These are phyloP conservation scores for Eulemur albifrons DNA, from an alignment of 2,797 vertebrate species.

Conservation along the genomic window DNA sequence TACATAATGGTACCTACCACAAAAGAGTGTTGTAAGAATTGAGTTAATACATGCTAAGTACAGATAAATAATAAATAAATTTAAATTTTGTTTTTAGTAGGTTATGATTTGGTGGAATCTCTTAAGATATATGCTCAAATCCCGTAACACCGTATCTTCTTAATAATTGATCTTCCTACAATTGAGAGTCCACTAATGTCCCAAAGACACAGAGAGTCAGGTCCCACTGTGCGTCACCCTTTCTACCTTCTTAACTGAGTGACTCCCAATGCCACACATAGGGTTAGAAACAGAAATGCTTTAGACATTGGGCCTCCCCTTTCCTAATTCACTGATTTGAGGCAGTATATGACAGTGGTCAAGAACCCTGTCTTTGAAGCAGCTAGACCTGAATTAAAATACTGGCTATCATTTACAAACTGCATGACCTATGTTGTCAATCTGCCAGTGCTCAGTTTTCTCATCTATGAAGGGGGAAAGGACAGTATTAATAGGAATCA, in stretches of 20 bases:
- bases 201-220: not conserved
- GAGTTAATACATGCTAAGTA: not conserved
- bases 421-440: not conserved
- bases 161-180: not conserved
- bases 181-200: not conserved
- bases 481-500: not conserved
- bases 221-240: not conserved
- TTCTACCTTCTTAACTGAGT: not conserved
- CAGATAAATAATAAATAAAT: not conserved
- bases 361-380: not conserved
- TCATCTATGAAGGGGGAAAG: not conserved
- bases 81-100: not conserved
- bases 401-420: not conserved
- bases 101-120: not conserved
- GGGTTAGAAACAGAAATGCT: not conserved
- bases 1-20: not conserved
- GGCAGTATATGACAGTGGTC: not conserved
- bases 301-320: not conserved
- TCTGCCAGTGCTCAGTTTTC: not conserved
- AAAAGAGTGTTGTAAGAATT: not conserved
- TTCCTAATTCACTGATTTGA: not conserved
- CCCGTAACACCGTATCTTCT: not conserved
- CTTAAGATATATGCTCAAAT: not conserved
- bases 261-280: not conserved
- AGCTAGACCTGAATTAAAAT: not conserved